These are phyloP conservation scores for Paedocypris micromegethes DNA, from an alignment of 2,797 vertebrate species.

Conservation along the genomic window DNA sequence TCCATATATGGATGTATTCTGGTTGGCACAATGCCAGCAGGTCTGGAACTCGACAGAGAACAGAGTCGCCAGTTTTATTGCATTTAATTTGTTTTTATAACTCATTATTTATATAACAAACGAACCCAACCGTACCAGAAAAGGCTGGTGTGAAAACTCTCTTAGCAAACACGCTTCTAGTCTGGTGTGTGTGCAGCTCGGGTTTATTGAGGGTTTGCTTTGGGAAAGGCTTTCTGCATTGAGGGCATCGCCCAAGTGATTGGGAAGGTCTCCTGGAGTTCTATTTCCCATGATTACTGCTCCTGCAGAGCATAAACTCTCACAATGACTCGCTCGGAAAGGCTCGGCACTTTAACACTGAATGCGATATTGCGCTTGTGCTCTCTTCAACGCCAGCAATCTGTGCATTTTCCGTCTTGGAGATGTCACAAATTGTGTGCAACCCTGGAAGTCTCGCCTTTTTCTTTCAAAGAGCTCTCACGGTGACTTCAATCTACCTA, in stretches of 20 bases:
- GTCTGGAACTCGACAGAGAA: no score
- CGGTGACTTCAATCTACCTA: constrained; percentile 22
- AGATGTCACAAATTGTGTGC: constrained; percentile 11
- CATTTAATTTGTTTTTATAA: no score
- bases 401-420: constrained; percentile 5
- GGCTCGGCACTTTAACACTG: neutral
- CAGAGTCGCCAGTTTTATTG: no score
- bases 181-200: neutral
- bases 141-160: no score
- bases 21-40: no score
- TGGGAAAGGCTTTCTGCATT: constrained; percentile 30
- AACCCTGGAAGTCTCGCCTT: neutral
- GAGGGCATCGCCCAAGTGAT: constrained; percentile 37
- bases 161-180: no score
- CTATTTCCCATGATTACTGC: constrained; percentile 36
- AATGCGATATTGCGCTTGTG: constrained; percentile 9
- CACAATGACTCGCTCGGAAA: neutral
- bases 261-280: constrained; percentile 45
- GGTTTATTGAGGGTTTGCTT: constrained; percentile 36
- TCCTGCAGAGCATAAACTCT: constrained; percentile 15
- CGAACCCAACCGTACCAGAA: no score
- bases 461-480: constrained; percentile 18
- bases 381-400: constrained; percentile 4
- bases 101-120: no score
- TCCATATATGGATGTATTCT: no score